Base-by-base conservation (phyloP, 2,888 invertebrate genomes). In the Dicranocentrus wangi region DNA sequence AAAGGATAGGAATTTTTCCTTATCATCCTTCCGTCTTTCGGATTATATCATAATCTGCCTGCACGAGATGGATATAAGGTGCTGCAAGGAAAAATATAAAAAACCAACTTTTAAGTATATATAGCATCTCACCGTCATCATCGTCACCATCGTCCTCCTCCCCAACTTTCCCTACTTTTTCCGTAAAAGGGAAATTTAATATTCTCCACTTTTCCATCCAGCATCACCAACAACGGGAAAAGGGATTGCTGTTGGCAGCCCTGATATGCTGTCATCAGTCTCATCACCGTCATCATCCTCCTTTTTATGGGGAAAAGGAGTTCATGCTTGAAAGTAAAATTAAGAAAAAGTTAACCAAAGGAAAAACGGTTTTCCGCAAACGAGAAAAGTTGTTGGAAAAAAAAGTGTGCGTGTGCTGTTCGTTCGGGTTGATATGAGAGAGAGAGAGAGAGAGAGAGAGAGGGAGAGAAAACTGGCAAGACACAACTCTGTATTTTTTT, bases 251-350 rank as follows among this genome's bases (percentile, higher is more conserved):
- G 58, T 51, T 63, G 60, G 58, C 58, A 66, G 39, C 32, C 28
- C 55, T 70, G 77, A 78, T 70, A 60, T 39, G 77, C 63, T 78
- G 77, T 69, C 69, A 77, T 60, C 70, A 78, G 69, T 42, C 77
- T 61, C 71, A 71, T 71, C 60, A 61, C 61, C 71, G 28, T 77
- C 69, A 47, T 68, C 60, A 27, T 51, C 19, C 60, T 51, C 19
- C 60, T 69, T 78, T 78, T 78, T 78, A 78, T 70, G 77, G 70
- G 69, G 32, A 78, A 63, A 61, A 70, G 27, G 70, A 78, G 77
- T 78, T 70, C 51, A 70, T 70, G 77, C 70, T 78, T 78, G 69
- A 47, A 78, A 78, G 63, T 70, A 69, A 76, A 76, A 76, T 70
- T 78, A 70, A 78, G 63, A 65, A 78, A 78, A 78, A 39, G 63